Base-by-base conservation (phyloP, 2,113 vertebrate species). In the Aspidoscelis tigris region DNA sequence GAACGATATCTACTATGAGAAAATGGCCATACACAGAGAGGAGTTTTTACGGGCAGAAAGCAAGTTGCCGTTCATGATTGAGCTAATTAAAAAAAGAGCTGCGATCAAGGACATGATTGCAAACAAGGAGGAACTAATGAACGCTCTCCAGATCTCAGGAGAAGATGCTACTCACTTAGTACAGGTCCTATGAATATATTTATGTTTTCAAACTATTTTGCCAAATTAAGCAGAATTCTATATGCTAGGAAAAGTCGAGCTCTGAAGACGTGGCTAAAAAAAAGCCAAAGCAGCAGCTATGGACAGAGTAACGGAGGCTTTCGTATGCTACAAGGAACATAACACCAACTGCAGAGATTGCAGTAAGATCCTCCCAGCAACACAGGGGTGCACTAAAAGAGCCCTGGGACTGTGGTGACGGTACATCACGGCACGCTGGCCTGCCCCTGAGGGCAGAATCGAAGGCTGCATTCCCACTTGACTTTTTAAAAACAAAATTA, bases 1-100 rank as follows among this genome's bases (percentile, higher is more conserved):
- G 94, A 95, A 96, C 89, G 94, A 93, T 84, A 86, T 83, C 61
- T 97, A 96, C 88, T 88, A 91, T 73, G 81, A 89, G 88, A 97
- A 95, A 94, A 96, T 96, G 87, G 92, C 92, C 73, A 39, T 53
- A 76, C 91, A 95, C 89, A 95, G 93, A 90, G 75, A 85, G 70
- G 76, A 73, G 1, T 89, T 95, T 81, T 75, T 24, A 78, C 91
- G 93, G 16, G 70, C 55, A 86, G 95, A 96, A 92, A 95, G 88
- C 85, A 95, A 95, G 92, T 93, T 93, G 85, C 88, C 95, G n/a
- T 66, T 94, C 81, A 93, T 96, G 93, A 90, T 77, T 79, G 94
- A 96, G 82, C 94, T 96, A 70, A 75, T 53, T 84, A 74, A 93
- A 88, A 96, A 95, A 90, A 92, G 72, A 91, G 89, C 87, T 0